Conservation (phyloP, 53 echinoderm and acorn worm species). For the Mesocentrotus franciscanus region DNA sequence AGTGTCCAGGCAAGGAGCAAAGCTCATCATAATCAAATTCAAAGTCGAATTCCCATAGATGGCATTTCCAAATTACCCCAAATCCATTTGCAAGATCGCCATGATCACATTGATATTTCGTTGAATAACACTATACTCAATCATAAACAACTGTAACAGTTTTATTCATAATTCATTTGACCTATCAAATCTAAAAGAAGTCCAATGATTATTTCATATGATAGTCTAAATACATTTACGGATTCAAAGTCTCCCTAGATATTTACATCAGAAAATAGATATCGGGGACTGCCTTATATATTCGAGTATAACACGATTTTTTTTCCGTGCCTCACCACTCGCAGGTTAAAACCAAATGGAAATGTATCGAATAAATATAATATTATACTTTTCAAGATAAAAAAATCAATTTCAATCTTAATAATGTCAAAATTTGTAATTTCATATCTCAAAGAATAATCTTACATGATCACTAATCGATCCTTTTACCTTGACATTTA, state of each 20-base stretch:
- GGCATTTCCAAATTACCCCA: neutral
- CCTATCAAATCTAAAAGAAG: neutral
- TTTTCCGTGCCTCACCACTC: too few species aligned
- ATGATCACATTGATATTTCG: neutral
- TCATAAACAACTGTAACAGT: neutral
- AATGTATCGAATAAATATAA: too few species aligned
- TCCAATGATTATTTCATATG: neutral
- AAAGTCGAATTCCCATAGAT: neutral
- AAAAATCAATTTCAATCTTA: too few species aligned
- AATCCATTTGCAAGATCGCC: neutral
- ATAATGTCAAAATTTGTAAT: too few species aligned
- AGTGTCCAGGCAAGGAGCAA: neutral
- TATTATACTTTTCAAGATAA: too few species aligned
- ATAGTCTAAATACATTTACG: neutral
- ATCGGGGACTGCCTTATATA: neutral
- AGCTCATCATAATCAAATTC: neutral
- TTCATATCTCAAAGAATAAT: too few species aligned
- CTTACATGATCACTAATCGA: too few species aligned
- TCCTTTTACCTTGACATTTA: too few species aligned
- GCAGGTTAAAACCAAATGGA: too few species aligned
- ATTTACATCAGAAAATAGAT: neutral
- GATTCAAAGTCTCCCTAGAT: neutral
- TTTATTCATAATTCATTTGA: neutral
- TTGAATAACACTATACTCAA: neutral
- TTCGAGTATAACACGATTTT: too few species aligned